These are phyloP conservation scores for Silurus glanis DNA, from an alignment of 2,113 vertebrate genomes.

Conservation along the genomic window DNA sequence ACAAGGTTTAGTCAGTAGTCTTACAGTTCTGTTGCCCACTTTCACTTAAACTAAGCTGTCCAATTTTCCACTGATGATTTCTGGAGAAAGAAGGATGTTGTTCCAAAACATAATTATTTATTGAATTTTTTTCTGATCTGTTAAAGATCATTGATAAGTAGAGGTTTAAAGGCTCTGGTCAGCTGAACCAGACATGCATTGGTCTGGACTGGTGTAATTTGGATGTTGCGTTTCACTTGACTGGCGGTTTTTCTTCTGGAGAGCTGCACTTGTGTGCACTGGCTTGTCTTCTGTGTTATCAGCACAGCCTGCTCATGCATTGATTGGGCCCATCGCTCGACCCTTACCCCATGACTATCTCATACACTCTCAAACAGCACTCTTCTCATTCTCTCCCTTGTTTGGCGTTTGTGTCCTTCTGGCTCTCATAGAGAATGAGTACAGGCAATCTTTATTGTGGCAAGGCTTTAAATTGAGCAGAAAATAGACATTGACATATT, in stretches of 20 bases:
- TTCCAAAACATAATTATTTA: slow-evolving; percentile 41
- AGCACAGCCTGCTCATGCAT: slow-evolving; percentile 34
- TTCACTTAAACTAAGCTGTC: slow-evolving; percentile 25
- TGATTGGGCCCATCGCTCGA: slow-evolving; percentile 33
- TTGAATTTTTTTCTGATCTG: slow-evolving; percentile 13
- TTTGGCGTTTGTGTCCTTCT: slow-evolving; percentile 54
- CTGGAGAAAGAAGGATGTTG: slow-evolving; percentile 2
- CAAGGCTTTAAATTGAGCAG: slow-evolving; percentile 71
- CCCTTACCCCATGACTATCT: slow-evolving; percentile 42
- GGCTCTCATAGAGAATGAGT: slow-evolving; percentile 41
- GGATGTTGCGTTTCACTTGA: slow-evolving; percentile 26
- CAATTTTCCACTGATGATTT: slow-evolving; percentile 23
- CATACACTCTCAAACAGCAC: slow-evolving; percentile 32
- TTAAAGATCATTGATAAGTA: slow-evolving; percentile 15
- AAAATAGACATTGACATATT: slow-evolving; percentile 75
- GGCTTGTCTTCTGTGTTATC: slow-evolving; percentile 39
- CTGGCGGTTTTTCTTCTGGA: slow-evolving; percentile 18
- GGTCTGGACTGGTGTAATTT: slow-evolving; percentile 21
- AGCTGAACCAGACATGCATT: slow-evolving; percentile 5
- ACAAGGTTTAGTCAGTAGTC: slow-evolving; percentile 49
- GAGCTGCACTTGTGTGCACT: slow-evolving; percentile 27
- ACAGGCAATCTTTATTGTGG: slow-evolving; percentile 62
- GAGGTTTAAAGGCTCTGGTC: slow-evolving; percentile 32
- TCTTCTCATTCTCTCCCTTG: background rate
- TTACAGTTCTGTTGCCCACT: slow-evolving; percentile 14